Evolutionary conservation across 2,888 invertebrate species (phyloP).

Genomic region (Meteorus cinctellus): DNA sequence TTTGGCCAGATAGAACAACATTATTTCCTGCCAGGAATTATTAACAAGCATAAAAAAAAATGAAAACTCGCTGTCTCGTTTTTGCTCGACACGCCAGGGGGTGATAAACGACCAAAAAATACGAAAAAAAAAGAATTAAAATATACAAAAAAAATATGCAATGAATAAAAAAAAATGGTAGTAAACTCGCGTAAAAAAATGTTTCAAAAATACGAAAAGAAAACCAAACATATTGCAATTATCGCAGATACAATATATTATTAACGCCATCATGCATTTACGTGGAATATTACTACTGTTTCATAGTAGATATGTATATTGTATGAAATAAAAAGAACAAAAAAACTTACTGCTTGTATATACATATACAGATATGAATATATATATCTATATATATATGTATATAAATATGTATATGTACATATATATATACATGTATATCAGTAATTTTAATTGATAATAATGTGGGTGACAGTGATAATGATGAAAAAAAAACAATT

Average conservation of each 20-base stretch:
- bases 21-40: background rate
- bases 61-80: constrained; percentile 9
- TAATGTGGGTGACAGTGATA: constrained; percentile 46
- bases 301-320: constrained; percentile 53
- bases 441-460: constrained; percentile 40
- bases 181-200: constrained; percentile 43
- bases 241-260: constrained; percentile 45
- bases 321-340: constrained; percentile 50
- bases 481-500: constrained; percentile 53
- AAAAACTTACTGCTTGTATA: constrained; percentile 69
- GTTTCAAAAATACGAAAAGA: constrained; percentile 39
- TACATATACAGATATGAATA: constrained; percentile 53
- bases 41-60: background rate
- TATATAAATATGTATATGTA: constrained; percentile 54
- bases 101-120: constrained; percentile 23
- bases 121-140: constrained; percentile 26
- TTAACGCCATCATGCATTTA: constrained; percentile 42
- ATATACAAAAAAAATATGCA: constrained; percentile 31
- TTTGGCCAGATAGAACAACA: background rate
- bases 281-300: constrained; percentile 51
- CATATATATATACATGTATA: constrained; percentile 44
- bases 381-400: constrained; percentile 49
- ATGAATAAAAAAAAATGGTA: constrained; percentile 31
- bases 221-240: constrained; percentile 46
- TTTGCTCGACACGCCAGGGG: constrained; percentile 10